A percentile compares a stretch with the other conserved stretches of the same genome.
These are phyloP conservation scores for Mylabris sibirica DNA, from an alignment of 2,888 invertebrate species.

Conservation along the genomic window DNA sequence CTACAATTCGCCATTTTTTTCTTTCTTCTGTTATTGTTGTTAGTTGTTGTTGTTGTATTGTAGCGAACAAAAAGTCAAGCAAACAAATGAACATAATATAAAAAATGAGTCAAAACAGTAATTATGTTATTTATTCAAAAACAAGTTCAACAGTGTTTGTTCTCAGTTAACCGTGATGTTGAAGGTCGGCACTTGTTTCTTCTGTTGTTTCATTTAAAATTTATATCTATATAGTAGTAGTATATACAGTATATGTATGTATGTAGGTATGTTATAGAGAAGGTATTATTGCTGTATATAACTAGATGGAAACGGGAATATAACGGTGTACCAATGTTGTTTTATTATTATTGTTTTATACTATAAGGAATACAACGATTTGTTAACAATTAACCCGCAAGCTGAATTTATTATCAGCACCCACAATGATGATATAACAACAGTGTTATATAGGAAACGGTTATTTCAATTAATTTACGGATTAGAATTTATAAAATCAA, in stretches of 20 bases:
- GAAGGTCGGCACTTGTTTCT: conserved; percentile 44
- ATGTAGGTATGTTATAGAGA: conserved; percentile 16
- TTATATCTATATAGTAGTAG: conserved; percentile 22
- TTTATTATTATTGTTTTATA: conserved; percentile 1
- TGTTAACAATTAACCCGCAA: background rate
- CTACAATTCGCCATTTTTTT: background rate
- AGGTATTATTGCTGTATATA: conserved; percentile 5
- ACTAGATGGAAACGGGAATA: conserved; percentile 10
- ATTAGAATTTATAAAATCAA: background rate
- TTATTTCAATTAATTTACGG: background rate
- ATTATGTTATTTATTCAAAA: conserved; percentile 38
- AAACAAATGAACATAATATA: background rate
- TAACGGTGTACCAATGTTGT: background rate
- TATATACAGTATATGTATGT: too few species aligned
- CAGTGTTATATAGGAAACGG: background rate
- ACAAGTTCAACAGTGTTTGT: conserved; percentile 45
- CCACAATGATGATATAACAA: background rate
- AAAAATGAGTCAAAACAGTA: conserved; percentile 31
- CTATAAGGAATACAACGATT: background rate
- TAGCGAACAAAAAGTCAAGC: background rate
- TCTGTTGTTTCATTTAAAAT: conserved; percentile 35
- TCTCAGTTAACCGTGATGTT: conserved; percentile 36
- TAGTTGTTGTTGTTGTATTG: background rate
- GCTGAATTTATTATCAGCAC: conserved; percentile 5
- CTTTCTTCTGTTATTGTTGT: background rate